Conservation (phyloP, 2,113 vertebrate species). For the Brachyhypopomus gauderio region DNA sequence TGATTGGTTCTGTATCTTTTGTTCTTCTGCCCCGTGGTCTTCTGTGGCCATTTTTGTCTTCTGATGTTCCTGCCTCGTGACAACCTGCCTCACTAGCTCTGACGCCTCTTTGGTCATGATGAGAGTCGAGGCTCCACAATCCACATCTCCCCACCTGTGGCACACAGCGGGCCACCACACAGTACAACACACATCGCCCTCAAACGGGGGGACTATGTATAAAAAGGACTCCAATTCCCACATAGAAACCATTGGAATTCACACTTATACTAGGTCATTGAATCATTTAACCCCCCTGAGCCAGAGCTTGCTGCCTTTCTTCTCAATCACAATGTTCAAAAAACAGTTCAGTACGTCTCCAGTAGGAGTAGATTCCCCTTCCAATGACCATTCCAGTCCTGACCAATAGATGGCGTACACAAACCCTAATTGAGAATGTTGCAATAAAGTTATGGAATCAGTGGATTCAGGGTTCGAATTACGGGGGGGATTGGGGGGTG, state of each 20-base stretch:
- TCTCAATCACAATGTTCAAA: background rate
- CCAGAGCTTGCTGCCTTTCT: background rate
- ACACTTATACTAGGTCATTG: background rate
- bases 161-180: background rate
- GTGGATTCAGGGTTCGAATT: too few species aligned
- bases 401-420: constrained; percentile 46
- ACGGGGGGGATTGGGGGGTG: too few species aligned
- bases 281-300: background rate
- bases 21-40: too few species aligned
- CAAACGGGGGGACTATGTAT: background rate
- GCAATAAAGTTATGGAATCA: background rate
- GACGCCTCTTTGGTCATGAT: background rate
- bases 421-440: constrained; percentile 20
- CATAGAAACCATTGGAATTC: too few species aligned
- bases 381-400: background rate
- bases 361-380: background rate
- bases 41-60: too few species aligned
- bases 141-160: background rate
- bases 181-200: background rate
- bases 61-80: too few species aligned
- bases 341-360: background rate
- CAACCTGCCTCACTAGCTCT: too few species aligned
- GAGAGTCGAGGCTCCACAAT: background rate
- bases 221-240: too few species aligned
- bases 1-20: too few species aligned